Evolutionary conservation across 2,888 invertebrate species (phyloP).

Genomic region (Hololepta plana): DNA sequence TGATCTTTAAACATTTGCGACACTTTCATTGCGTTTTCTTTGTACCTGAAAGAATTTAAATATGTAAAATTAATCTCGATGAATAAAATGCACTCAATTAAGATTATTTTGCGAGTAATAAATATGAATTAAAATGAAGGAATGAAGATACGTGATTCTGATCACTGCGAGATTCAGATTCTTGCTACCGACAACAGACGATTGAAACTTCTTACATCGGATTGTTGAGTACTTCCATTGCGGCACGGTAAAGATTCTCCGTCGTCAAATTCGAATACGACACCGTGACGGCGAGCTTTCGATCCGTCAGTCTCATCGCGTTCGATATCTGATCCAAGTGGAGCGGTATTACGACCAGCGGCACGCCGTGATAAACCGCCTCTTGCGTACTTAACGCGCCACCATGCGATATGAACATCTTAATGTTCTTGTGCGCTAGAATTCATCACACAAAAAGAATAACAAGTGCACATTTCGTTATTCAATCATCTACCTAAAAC

Average conservation of each 20-base stretch:
- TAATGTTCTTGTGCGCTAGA: slow-evolving; percentile 12
- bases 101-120: no score
- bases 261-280: slow-evolving; percentile 11
- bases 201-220: slow-evolving; percentile 14
- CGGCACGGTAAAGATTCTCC: slow-evolving; percentile 10
- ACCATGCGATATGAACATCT: slow-evolving; percentile 13
- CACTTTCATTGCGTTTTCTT: no score
- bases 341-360: slow-evolving; percentile 15
- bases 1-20: no score
- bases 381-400: slow-evolving; percentile 15
- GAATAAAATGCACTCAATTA: no score
- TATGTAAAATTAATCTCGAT: no score
- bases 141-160: no score
- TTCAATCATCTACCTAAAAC: slow-evolving; percentile 15
- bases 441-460: neutral
- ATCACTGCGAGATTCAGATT: no score
- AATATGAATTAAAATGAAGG: no score
- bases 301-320: slow-evolving; percentile 13
- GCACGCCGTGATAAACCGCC: slow-evolving; percentile 12
- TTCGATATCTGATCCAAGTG: slow-evolving; percentile 17
- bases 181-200: no score
- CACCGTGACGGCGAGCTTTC: slow-evolving; percentile 13
- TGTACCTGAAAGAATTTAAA: no score
- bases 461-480: neutral
- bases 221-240: slow-evolving; percentile 13